Percentiles rank a stretch among this genome's conserved stretches.
Evolutionary conservation across 1,140 invertebrate species (phyloP).

Genomic region (Planococcus citri): DNA sequence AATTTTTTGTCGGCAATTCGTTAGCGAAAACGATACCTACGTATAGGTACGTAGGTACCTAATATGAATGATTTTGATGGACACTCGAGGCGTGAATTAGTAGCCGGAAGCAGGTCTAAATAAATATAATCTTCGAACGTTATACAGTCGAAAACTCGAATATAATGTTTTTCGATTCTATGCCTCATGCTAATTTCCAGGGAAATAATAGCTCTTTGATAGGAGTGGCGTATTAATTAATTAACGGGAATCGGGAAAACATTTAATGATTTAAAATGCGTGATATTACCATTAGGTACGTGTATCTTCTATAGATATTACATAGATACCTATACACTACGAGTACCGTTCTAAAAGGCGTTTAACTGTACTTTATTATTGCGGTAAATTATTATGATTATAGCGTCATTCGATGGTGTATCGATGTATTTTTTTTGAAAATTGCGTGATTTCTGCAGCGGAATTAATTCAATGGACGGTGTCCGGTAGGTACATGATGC

Average conservation of each 20-base stretch:
- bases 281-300: neutral
- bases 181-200: neutral
- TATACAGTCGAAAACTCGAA: neutral
- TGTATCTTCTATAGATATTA: too few species aligned
- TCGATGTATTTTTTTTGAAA: too few species aligned
- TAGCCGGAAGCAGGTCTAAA: neutral
- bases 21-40: neutral
- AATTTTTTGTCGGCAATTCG: slow-evolving; percentile 3
- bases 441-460: too few species aligned
- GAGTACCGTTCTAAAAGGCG: neutral
- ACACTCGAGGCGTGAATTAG: neutral
- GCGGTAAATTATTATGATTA: neutral
- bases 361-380: neutral
- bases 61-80: neutral
- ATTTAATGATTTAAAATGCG: neutral
- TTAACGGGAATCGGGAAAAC: neutral
- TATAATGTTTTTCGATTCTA: neutral
- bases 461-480: too few species aligned
- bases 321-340: too few species aligned
- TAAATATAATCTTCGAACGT: neutral
- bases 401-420: neutral
- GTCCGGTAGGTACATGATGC: too few species aligned
- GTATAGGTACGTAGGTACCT: too few species aligned
- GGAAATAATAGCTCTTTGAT: neutral
- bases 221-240: neutral